Percentiles rank a stretch among this genome's conserved stretches.
Conservation (phyloP, 2,113 vertebrate genomes). For the Notothenia rossii region DNA sequence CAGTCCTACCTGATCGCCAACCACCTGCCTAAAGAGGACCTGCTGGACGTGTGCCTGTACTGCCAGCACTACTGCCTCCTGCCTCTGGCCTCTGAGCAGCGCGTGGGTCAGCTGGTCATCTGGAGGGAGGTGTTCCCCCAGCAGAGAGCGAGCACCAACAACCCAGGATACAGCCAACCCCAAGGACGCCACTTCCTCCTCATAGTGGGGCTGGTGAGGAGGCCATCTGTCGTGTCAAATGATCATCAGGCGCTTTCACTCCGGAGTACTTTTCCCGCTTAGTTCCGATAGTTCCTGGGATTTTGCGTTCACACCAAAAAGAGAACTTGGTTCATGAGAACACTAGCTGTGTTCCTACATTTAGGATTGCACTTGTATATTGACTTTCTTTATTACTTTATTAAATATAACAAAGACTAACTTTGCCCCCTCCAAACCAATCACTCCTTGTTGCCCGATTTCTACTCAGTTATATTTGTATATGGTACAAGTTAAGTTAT, state of each 20-base stretch:
- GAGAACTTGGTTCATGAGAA: too few species aligned
- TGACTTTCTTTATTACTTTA: too few species aligned
- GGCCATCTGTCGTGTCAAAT: too few species aligned
- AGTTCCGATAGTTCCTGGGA: too few species aligned
- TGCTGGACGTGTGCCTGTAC: slow-evolving; percentile 90
- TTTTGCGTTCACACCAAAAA: too few species aligned
- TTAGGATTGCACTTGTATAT: too few species aligned
- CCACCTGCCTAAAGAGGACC: slow-evolving; percentile 94
- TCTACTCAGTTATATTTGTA: not conserved
- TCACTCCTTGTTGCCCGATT: not conserved
- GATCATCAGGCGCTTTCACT: too few species aligned
- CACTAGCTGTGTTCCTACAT: too few species aligned
- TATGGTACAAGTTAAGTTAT: not conserved
- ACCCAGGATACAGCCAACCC: slow-evolving; percentile 82
- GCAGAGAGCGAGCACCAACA: slow-evolving; percentile 47
- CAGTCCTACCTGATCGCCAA: slow-evolving; percentile 94
- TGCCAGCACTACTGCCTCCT: slow-evolving; percentile 92
- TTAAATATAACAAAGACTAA: too few species aligned
- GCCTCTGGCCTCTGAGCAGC: slow-evolving; percentile 88
- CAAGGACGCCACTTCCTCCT: slow-evolving; percentile 92
- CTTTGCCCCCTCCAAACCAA: too few species aligned
- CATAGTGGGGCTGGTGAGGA: slow-evolving; percentile 92
- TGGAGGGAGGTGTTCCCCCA: slow-evolving; percentile 96
- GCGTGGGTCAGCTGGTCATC: slow-evolving; percentile 91
- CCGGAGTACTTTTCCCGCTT: too few species aligned